Conservation (phyloP, 1,140 invertebrate genomes). For the Globodera ellingtonae region DNA sequence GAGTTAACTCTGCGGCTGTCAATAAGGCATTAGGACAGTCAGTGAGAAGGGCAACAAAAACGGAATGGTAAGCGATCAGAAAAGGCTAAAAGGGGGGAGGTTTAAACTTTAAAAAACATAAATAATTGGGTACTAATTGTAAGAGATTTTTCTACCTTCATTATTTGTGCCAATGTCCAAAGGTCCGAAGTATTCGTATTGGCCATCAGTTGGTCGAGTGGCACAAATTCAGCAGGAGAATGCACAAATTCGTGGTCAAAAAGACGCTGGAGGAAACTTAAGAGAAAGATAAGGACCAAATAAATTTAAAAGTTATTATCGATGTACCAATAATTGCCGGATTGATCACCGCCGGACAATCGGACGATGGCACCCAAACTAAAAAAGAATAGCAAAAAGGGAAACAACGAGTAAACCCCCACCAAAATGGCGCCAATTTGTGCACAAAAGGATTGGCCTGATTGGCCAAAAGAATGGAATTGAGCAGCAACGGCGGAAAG, state of each 20-base stretch:
- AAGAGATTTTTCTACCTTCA: background rate
- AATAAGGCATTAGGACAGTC: conserved; percentile 11
- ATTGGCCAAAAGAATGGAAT: background rate
- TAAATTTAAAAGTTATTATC: background rate
- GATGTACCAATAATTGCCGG: background rate
- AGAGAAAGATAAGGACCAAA: background rate
- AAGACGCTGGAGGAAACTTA: background rate
- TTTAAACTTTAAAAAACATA: conserved; percentile 5
- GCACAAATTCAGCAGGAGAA: background rate
- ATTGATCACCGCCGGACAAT: background rate
- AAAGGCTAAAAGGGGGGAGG: conserved; percentile 13
- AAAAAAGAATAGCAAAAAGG: background rate
- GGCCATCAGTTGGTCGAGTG: background rate
- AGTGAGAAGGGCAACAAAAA: conserved; percentile 16
- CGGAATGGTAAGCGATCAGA: conserved; percentile 3
- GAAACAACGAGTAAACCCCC: background rate
- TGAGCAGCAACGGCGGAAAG: background rate
- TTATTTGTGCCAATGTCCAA: background rate
- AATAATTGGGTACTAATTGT: background rate
- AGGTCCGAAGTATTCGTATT: background rate
- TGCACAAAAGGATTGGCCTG: background rate
- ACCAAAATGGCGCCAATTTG: conserved; percentile 1
- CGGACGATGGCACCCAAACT: background rate
- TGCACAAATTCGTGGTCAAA: background rate
- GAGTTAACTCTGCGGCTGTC: background rate